A percentile compares a stretch with the other conserved stretches of the same genome.
Evolutionary conservation across 2,888 invertebrate genomes (phyloP).

Genomic region (Acronicta alni): DNA sequence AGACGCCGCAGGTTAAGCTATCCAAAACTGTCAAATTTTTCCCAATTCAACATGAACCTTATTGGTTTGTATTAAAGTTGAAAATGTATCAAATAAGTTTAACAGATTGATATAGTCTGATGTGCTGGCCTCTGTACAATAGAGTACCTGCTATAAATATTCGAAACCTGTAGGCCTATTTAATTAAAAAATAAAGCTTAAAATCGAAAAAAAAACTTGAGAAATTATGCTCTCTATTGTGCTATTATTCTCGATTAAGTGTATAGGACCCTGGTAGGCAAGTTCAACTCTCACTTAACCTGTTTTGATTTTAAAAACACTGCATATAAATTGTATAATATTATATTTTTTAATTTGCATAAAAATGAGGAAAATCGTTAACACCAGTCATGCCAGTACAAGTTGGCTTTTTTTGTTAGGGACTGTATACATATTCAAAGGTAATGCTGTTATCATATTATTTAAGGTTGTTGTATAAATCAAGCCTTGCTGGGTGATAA

Average conservation of each 20-base stretch:
- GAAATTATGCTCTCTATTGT: neutral
- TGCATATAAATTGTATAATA: constrained; percentile 14
- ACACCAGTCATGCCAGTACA: constrained; percentile 34
- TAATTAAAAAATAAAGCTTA: too few relatives aligned
- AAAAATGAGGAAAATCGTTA: constrained; percentile 48
- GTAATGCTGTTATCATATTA: neutral
- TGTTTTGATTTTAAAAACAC: constrained; percentile 11
- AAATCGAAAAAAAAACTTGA: neutral
- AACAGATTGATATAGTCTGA: too few relatives aligned
- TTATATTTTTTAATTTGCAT: constrained; percentile 26
- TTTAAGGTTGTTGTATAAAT: constrained; percentile 2
- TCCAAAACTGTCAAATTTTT: too few relatives aligned
- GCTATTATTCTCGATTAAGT: neutral
- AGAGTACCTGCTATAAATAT: too few relatives aligned
- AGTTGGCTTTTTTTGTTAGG: constrained; percentile 10
- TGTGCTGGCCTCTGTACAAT: too few relatives aligned
- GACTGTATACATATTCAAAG: constrained; percentile 2
- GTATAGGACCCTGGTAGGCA: neutral
- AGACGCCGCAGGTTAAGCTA: too few relatives aligned
- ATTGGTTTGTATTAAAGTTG: too few relatives aligned
- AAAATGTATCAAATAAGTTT: too few relatives aligned
- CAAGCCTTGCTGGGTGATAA: constrained; percentile 3
- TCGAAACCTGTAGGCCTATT: too few relatives aligned
- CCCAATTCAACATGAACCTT: too few relatives aligned
- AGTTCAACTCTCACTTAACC: constrained; percentile 1